Evolutionary conservation across 53 echinoderm and acorn worm genomes (phyloP), one percentile per base, ranked within the genome.

Genomic region (Mesocentrotus franciscanus): DNA sequence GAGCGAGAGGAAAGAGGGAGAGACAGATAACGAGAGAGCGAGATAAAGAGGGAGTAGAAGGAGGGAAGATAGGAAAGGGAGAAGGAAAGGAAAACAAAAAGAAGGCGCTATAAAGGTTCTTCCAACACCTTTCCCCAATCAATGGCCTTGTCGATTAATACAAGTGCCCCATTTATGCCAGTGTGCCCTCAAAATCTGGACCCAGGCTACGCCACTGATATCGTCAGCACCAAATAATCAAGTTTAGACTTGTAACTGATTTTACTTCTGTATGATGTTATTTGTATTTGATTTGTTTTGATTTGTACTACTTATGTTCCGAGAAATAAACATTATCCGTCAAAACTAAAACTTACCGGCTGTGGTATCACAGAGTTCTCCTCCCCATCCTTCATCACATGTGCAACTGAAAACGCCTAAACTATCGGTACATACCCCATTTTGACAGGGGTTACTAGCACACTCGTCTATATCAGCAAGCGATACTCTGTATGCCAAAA

Each of bases 331-430:
- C 6, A 71, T 33, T 62, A 90, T 71, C 71, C 22, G 8, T 18
- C 8, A 24, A 71, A 71, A 10, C 33, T 7, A 20, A 8, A 81
- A 42, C 81, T 39, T 42, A 81, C 81, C 81, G 36, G 42, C 17
- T 81, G 8, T 18, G 36, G 33, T 33, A 18, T 66, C 29, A 61
- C 91, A 91, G 34, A 9, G 1, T 8, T 24, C 11, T 24, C 91
- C 91, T 10, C 10, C 32, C 91, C 91, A 91, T 10, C 91, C 91
- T 22, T n/a, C 35, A 10, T 91, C 91, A 91, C 91, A 91, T 3
- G 34, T 36, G 18, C 91, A 91, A 1, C 39, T 91, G 22, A 66
- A 91, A n/a, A 4, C n/a, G 0, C 58, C 66, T 0, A 58, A 13
- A 35, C 33, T 33, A 56, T 58, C 58, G 22, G 24, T 10, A 66